These are phyloP conservation scores for Temnothorax nylanderi DNA, from an alignment of 1,140 invertebrate genomes.

Conservation along the genomic window DNA sequence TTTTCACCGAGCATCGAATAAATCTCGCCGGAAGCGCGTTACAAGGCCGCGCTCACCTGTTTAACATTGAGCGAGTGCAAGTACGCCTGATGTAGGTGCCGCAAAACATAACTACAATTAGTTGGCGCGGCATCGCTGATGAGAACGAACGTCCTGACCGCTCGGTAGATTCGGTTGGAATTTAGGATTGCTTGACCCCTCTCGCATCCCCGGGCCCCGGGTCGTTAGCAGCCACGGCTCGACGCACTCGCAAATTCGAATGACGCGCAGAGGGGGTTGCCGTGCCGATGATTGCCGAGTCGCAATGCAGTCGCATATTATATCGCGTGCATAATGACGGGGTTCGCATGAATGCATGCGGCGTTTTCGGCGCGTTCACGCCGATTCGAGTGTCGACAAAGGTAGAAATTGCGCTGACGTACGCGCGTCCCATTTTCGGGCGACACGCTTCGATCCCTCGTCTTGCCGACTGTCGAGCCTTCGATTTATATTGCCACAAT, in stretches of 20 bases:
- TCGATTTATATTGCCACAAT: neutral
- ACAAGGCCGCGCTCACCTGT: constrained; percentile 25
- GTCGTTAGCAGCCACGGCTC: constrained; percentile 39
- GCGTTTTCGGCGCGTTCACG: constrained; percentile 69
- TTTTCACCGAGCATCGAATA: constrained; percentile 50
- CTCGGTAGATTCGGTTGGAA: constrained; percentile 55
- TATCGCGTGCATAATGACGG: constrained; percentile 71
- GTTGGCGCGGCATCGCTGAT: constrained; percentile 46
- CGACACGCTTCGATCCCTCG: neutral
- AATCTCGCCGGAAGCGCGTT: constrained; percentile 49
- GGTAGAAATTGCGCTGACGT: constrained; percentile 59
- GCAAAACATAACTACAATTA: constrained; percentile 62
- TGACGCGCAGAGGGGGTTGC: constrained; percentile 48
- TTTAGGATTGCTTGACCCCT: constrained; percentile 58
- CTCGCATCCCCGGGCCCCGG: neutral
- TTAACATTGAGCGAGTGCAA: constrained; percentile 39
- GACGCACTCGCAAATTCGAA: constrained; percentile 70
- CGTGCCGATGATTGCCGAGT: constrained; percentile 70
- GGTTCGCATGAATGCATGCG: constrained; percentile 66
- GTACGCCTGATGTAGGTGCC: constrained; percentile 3
- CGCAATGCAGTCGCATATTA: constrained; percentile 72
- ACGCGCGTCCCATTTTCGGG: neutral
- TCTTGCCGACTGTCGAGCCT: neutral
- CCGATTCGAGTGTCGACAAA: constrained; percentile 69
- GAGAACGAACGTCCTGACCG: constrained; percentile 63